A percentile compares a stretch with the other conserved stretches of the same genome.
phyloP scores from a whole-genome alignment of 2,797 vertebrate species.

The Coranthus polyacanthus region DNA sequence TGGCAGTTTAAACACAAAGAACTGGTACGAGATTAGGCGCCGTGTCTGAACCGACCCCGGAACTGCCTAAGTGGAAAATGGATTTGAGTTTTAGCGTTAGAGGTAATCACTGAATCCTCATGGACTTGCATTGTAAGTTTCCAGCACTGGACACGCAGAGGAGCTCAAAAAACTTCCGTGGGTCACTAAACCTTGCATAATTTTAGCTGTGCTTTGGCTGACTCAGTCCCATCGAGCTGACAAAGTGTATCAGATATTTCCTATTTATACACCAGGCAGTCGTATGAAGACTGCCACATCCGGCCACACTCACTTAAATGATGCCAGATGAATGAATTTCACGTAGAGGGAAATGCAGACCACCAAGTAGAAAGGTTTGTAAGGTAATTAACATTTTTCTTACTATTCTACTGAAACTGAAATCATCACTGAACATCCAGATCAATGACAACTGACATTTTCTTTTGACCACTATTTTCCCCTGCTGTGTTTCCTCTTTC shows the following conservation, averaged over 20 bases:
- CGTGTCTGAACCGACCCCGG: no score
- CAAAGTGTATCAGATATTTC: slow-evolving; percentile 14
- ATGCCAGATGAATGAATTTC: slow-evolving; percentile 15
- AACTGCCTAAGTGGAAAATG: no score
- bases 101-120: no score
- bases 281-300: slow-evolving; percentile 12
- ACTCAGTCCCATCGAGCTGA: not conserved
- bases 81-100: no score
- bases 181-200: no score
- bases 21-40: no score
- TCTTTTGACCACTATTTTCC: not conserved
- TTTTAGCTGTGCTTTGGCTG: no score
- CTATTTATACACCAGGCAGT: slow-evolving; percentile 17
- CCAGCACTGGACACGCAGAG: no score
- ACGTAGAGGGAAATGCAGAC: not conserved
- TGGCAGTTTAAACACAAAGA: no score
- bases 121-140: no score
- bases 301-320: slow-evolving; percentile 24
- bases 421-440: not conserved
- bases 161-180: no score
- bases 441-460: no score
- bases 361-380: not conserved
- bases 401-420: not conserved
- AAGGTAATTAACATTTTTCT: not conserved
- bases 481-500: not conserved